Conservation (phyloP, 2,888 invertebrate species). For the Exephanes ischioxanthus region DNA sequence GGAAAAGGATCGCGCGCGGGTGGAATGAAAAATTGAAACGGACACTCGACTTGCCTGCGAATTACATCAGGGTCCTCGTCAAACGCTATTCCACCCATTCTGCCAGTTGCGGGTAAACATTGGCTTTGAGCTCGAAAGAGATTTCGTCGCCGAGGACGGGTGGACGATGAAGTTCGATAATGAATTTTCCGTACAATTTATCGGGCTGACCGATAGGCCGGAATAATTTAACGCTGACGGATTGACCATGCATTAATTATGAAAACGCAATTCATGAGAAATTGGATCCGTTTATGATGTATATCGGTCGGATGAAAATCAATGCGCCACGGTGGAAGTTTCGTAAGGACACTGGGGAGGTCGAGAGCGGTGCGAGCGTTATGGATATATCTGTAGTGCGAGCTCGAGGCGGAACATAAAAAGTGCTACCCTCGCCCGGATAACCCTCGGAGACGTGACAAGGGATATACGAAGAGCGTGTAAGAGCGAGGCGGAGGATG, state of each 20-base stretch:
- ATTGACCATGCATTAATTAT: slow-evolving; percentile 5
- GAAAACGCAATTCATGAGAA: background rate
- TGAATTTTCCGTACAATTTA: slow-evolving; percentile 40
- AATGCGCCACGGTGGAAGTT: slow-evolving; percentile 27
- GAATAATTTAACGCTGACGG: slow-evolving; percentile 12
- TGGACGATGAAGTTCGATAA: slow-evolving; percentile 27
- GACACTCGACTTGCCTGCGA: slow-evolving; percentile 32
- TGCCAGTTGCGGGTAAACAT: slow-evolving; percentile 31
- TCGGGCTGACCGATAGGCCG: slow-evolving; percentile 20
- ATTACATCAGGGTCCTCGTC: slow-evolving; percentile 44
- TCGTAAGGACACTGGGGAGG: background rate
- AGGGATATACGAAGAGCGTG: slow-evolving; percentile 39
- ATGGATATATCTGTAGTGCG: slow-evolving; percentile 13
- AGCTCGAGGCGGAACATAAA: slow-evolving; percentile 22
- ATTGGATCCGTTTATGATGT: slow-evolving; percentile 24
- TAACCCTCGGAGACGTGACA: slow-evolving; percentile 49
- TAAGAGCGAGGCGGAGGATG: background rate
- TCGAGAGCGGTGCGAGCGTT: background rate
- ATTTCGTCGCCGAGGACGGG: background rate
- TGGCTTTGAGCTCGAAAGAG: slow-evolving; percentile 19
- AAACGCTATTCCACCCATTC: slow-evolving; percentile 42
- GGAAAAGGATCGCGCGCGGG: slow-evolving; percentile 14
- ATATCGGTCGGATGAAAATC: slow-evolving; percentile 44
- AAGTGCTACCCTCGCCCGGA: slow-evolving; percentile 57
- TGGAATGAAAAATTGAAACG: slow-evolving; percentile 60